Evolutionary conservation across 2,888 invertebrate genomes (phyloP).

Genomic region (Chymomyza fuscimana): DNA sequence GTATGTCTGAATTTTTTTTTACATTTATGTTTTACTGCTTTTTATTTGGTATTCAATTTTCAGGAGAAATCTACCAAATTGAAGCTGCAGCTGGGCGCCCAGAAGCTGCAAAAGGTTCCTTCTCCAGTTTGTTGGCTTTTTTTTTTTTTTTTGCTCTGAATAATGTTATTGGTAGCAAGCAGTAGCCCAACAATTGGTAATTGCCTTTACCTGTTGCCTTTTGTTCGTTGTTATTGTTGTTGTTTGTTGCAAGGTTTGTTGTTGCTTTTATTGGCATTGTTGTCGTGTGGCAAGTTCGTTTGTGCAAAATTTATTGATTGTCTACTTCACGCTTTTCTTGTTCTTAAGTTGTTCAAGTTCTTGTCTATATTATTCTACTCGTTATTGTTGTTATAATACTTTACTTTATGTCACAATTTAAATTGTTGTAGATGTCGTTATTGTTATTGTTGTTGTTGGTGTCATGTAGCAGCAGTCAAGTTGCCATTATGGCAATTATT

Average conservation of each 20-base stretch:
- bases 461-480: conserved; percentile 26
- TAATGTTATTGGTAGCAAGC: conserved; percentile 26
- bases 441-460: conserved; percentile 15
- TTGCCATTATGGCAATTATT: conserved; percentile 46
- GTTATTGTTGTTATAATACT: conserved; percentile 22
- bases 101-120: background rate
- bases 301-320: conserved; percentile 50
- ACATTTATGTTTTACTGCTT: conserved; percentile 48
- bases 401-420: conserved; percentile 35
- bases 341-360: conserved; percentile 29
- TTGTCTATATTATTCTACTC: conserved; percentile 17
- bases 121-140: conserved; percentile 14
- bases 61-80: conserved; percentile 45
- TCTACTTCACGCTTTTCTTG: conserved; percentile 65
- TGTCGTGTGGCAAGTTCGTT: conserved; percentile 8
- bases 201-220: conserved; percentile 60
- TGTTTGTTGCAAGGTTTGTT: conserved; percentile 11
- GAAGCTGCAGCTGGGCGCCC: conserved; percentile 15
- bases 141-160: background rate
- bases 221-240: conserved; percentile 2
- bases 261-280: conserved; percentile 9
- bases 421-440: conserved; percentile 18
- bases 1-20: background rate
- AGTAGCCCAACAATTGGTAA: conserved; percentile 50
- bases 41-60: conserved; percentile 58